Conservation (phyloP, 1,140 invertebrate genomes). For the Drosophila ananassae region DNA sequence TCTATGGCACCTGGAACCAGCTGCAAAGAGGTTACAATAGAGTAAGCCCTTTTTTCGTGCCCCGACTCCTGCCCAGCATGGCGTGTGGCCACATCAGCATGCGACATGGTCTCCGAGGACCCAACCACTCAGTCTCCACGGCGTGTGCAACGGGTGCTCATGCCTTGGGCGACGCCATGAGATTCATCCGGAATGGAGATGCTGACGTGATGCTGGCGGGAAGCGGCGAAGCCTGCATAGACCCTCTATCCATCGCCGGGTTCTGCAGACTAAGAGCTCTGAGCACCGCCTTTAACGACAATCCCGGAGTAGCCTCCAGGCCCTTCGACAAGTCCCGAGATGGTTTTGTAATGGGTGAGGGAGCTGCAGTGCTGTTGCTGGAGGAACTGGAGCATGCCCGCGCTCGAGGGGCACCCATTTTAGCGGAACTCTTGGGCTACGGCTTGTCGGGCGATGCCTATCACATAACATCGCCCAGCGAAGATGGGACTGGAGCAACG, state of each 20-base stretch:
- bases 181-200: conserved; percentile 92
- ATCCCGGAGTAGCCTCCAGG: conserved; percentile 91
- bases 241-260: conserved; percentile 94
- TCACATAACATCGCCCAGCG: conserved; percentile 96
- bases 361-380: conserved; percentile 94
- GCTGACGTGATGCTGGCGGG: conserved; percentile 98
- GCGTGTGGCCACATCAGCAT: conserved; percentile 97
- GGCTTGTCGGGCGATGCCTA: conserved; percentile 97
- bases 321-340: conserved; percentile 97
- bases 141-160: conserved; percentile 98
- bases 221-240: conserved; percentile 95
- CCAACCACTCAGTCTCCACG: conserved; percentile 98
- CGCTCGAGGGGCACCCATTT: conserved; percentile 91
- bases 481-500: conserved; percentile 94
- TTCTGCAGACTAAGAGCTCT: conserved; percentile 93
- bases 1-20: conserved; percentile 90
- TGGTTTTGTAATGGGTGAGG: conserved; percentile 99
- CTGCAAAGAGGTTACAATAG: conserved; percentile 93
- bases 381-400: conserved; percentile 96
- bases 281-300: conserved; percentile 93
- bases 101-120: conserved; percentile 94
- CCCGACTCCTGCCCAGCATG: conserved; percentile 97
- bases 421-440: conserved; percentile 97
- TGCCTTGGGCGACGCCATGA: conserved; percentile 94
- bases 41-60: conserved; percentile 98